Conservation (phyloP, 2,888 invertebrate species). For the Drosophila engyochracea region DNA sequence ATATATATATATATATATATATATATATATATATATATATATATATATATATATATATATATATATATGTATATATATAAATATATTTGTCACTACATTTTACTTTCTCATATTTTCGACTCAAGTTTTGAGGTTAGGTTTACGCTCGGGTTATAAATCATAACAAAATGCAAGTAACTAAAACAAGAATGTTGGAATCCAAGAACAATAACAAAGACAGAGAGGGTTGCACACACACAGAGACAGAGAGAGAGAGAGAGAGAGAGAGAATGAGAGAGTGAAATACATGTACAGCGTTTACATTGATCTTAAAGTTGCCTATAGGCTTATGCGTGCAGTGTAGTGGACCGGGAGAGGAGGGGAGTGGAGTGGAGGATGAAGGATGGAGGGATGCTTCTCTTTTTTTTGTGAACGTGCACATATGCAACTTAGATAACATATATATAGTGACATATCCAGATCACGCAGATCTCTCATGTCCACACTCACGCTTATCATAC, state of each 20-base stretch:
- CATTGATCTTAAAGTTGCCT: background rate
- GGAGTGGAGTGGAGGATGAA: background rate
- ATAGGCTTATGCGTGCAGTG: background rate
- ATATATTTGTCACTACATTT: constrained; percentile 42
- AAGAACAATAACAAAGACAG: constrained; percentile 14
- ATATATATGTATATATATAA: too few species aligned
- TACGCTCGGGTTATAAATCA: constrained; percentile 42
- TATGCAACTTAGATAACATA: too few species aligned
- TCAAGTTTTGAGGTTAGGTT: constrained; percentile 50
- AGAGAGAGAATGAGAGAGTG: constrained; percentile 1
- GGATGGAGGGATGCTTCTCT: too few species aligned
- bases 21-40: too few species aligned
- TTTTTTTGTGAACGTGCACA: too few species aligned
- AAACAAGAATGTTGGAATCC: constrained; percentile 10
- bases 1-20: too few species aligned
- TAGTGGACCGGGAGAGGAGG: background rate
- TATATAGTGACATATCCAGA: too few species aligned
- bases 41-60: too few species aligned
- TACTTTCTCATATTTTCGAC: constrained; percentile 27
- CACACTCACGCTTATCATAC: too few species aligned
- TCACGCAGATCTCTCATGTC: too few species aligned
- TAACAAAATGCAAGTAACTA: constrained; percentile 49
- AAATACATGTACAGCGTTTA: background rate
- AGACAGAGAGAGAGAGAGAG: background rate
- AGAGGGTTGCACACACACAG: constrained; percentile 2